Evolutionary conservation across 2,888 invertebrate genomes (phyloP).

Genomic region (Pristionchus japonicus): DNA sequence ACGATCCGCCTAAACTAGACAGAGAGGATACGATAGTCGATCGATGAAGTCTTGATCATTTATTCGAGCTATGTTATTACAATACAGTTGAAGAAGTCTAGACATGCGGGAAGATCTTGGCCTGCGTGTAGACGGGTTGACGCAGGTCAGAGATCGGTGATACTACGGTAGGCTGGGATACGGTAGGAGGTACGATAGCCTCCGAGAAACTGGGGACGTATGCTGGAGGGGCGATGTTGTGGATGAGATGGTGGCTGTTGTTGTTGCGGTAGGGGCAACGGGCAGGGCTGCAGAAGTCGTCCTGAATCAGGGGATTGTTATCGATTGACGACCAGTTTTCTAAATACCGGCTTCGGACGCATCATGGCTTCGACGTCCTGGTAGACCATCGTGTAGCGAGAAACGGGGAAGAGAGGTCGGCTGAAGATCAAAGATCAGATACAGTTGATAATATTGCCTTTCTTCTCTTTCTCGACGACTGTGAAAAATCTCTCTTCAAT

Average conservation of each 20-base stretch:
- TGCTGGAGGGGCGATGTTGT: too few relatives aligned
- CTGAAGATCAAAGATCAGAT: constrained; percentile 18
- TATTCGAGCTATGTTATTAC: not conserved
- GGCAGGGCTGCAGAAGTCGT: not conserved
- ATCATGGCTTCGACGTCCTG: not conserved
- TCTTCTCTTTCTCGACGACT: too few relatives aligned
- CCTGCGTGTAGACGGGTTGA: not conserved
- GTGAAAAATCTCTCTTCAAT: too few relatives aligned
- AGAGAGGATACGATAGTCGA: not conserved
- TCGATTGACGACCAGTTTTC: not conserved
- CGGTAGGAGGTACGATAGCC: too few relatives aligned
- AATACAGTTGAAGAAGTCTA: not conserved
- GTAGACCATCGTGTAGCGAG: not conserved
- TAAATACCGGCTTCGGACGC: not conserved
- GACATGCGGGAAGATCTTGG: not conserved
- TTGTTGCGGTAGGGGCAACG: not conserved
- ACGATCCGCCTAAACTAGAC: not conserved
- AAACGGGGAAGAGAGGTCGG: not conserved
- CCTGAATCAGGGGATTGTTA: not conserved
- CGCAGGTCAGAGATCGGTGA: not conserved
- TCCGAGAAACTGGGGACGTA: too few relatives aligned
- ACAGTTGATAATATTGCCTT: not conserved
- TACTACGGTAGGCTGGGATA: not conserved
- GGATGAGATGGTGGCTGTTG: not conserved
- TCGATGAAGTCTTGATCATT: not conserved